Evolutionary conservation across 1,140 invertebrate species (phyloP), one percentile per base, ranked within the genome.

Genomic region (Drosophila teissieri): DNA sequence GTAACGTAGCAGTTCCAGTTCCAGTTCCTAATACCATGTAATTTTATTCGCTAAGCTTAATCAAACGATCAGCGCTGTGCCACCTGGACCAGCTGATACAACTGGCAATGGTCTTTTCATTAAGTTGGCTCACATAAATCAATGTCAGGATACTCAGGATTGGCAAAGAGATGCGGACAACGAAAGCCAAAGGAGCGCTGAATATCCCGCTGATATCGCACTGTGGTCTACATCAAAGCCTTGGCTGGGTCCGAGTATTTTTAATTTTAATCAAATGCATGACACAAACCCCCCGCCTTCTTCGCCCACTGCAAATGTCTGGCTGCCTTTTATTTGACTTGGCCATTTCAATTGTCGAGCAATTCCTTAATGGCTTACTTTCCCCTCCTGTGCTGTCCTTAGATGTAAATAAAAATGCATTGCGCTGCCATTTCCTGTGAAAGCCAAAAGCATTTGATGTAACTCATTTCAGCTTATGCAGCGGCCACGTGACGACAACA

Each of bases 41-140:
- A 91, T 91, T 91, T 91, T 91, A 83, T 91, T 89, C 79, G 80
- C 65, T 85, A 70, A 84, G 73, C 85, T 90, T 80, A 75, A 90
- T 85, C 84, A 80, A 84, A 89, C 53, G 46, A 69, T 70, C 54
- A 58, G 57, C 46, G 54, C 34, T 14, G 19, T 24, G 1, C 53
- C 37, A 62, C 57, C 69, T 73, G 44, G 1, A 36, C 52, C 69
- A 73, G 67, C 39, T 73, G 69, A 73, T 72, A 52, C 67, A 46
- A 14, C 22, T 53, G 14, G 54, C 37, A 55, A 49, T 72, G 69
- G 67, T 49, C 40, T 45, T 54, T 74, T 74, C 68, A 73, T 73
- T 73, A 57, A 36, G 42, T 40, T 70, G 51, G 64, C 44, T 57
- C 51, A 48, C 64, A 70, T 70, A 70, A 70, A 70, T 70, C 67